phyloP scores from a whole-genome alignment of 2,113 vertebrate genomes.

The Tinamus guttatus region DNA sequence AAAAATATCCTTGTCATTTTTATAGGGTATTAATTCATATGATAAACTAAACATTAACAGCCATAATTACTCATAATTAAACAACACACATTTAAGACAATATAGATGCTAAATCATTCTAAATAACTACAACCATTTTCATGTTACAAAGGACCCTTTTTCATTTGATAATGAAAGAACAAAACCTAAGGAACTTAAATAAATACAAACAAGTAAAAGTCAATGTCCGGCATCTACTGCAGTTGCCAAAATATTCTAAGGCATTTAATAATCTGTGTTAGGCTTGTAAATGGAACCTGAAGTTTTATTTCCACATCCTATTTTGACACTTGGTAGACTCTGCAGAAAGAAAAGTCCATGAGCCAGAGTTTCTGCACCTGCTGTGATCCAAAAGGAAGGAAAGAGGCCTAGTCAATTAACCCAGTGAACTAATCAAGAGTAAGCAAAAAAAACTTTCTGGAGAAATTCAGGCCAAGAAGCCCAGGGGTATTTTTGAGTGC shows the following conservation, averaged over 20 bases:
- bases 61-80: not conserved
- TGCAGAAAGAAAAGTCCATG: not conserved
- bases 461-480: not conserved
- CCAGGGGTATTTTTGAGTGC: not conserved
- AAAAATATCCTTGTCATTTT: not conserved
- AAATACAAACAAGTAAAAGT: not conserved
- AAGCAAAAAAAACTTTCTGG: not conserved
- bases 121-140: not conserved
- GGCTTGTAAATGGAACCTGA: not conserved
- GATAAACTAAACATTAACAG: not conserved
- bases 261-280: not conserved
- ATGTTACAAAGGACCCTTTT: not conserved
- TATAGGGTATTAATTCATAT: not conserved
- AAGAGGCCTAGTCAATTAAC: not conserved
- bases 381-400: not conserved
- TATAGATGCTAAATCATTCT: not conserved
- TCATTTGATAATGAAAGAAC: not conserved
- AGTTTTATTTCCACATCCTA: not conserved
- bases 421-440: not conserved
- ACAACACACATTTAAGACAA: not conserved
- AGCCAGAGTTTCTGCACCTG: not conserved
- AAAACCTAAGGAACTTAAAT: not conserved
- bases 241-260: not conserved
- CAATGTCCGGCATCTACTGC: not conserved
- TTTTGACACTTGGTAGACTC: not conserved